phyloP scores from a whole-genome alignment of 1,140 invertebrate species.

The Anadara kagoshimensis region DNA sequence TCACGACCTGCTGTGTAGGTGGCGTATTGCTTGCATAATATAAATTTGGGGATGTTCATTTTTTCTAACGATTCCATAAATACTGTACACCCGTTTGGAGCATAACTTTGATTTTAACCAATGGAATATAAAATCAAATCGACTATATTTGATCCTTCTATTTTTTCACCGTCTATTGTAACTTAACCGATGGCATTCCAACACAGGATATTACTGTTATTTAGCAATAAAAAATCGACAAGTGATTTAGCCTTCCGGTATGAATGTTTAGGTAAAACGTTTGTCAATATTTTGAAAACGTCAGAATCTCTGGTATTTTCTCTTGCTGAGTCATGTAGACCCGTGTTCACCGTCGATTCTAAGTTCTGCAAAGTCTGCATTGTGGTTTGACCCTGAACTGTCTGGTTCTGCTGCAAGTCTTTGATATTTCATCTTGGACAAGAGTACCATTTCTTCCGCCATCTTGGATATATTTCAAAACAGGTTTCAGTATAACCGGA shows the following conservation, averaged over 20 bases:
- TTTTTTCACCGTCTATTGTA: not conserved
- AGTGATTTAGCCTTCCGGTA: constrained; percentile 3
- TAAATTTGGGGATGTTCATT: constrained; percentile 4
- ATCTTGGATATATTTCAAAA: not conserved
- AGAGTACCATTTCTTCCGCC: constrained; percentile 32
- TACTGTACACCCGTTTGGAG: not conserved
- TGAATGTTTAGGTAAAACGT: constrained; percentile 1
- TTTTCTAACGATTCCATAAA: not conserved
- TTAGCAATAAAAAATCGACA: not conserved
- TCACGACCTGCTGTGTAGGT: not conserved
- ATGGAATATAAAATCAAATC: not conserved
- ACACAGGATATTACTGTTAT: not conserved
- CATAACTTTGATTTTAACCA: not conserved
- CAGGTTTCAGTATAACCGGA: not conserved
- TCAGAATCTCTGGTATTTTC: not conserved
- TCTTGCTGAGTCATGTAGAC: not conserved
- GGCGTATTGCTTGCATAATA: not conserved
- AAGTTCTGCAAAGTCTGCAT: not conserved
- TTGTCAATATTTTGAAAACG: not conserved
- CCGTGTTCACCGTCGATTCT: not conserved
- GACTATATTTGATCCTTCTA: not conserved
- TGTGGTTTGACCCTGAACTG: not conserved
- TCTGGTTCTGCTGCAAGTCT: not conserved
- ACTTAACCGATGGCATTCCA: constrained; percentile 5
- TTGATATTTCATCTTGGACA: constrained; percentile 36